Percentiles rank a stretch among this genome's conserved stretches.
These are phyloP conservation scores for Craniophora ligustri DNA, from an alignment of 2,888 invertebrate genomes.

Conservation along the genomic window DNA sequence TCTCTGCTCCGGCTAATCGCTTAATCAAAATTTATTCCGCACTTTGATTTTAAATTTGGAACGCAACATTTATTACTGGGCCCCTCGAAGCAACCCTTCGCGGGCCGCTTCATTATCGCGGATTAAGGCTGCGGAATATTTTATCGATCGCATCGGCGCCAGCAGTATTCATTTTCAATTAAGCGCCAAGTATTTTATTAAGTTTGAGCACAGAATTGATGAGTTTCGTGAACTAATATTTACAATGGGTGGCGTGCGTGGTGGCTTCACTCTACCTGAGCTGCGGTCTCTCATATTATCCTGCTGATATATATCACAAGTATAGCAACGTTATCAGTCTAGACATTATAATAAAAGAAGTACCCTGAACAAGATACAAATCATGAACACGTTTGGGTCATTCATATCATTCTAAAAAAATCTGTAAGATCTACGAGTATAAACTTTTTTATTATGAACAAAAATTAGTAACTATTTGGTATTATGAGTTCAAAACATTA, in stretches of 20 bases:
- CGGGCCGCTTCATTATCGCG: conserved; percentile 86
- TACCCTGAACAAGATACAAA: not conserved
- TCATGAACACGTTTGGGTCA: too few relatives aligned
- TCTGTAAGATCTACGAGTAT: too few relatives aligned
- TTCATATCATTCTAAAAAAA: too few relatives aligned
- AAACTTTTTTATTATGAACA: too few relatives aligned
- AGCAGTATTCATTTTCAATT: conserved; percentile 89
- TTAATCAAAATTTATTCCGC: conserved; percentile 89
- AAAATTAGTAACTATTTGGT: too few relatives aligned
- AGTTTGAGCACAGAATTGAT: conserved; percentile 87
- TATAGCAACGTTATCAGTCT: conserved; percentile 42
- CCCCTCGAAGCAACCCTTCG: conserved; percentile 86
- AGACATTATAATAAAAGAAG: conserved; percentile 42
- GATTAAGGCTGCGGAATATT: conserved; percentile 88
- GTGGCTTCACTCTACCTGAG: conserved; percentile 66
- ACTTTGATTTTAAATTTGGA: conserved; percentile 88
- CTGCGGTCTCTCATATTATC: conserved; percentile 62
- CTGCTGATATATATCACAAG: conserved; percentile 37
- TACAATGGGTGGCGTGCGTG: conserved; percentile 83
- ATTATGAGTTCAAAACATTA: too few relatives aligned
- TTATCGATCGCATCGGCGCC: conserved; percentile 84
- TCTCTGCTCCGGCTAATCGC: conserved; percentile 83
- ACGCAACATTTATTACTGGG: conserved; percentile 88
- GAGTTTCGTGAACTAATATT: conserved; percentile 88
- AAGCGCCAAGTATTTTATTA: conserved; percentile 89